Conservation (phyloP, 2,113 vertebrate genomes). For the Gulo gulo region DNA sequence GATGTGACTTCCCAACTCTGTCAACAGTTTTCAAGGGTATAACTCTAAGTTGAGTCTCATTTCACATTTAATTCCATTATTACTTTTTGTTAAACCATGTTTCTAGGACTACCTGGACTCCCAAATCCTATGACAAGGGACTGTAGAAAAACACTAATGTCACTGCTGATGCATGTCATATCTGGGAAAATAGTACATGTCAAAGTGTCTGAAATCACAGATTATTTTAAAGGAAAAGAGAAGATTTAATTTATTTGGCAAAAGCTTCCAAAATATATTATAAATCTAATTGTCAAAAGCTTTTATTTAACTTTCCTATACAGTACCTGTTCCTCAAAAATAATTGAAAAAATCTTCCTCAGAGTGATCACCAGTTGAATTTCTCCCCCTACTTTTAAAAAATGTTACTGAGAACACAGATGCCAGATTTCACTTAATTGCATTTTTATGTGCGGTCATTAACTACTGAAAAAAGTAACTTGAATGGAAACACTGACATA, state of each 20-base stretch:
- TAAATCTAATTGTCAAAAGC: slow-evolving; percentile 75
- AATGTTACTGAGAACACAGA: slow-evolving; percentile 77
- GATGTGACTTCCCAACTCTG: not conserved
- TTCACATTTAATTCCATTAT: slow-evolving; percentile 32
- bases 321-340: slow-evolving; percentile 75
- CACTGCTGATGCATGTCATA: not conserved
- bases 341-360: slow-evolving; percentile 76
- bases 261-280: slow-evolving; percentile 69
- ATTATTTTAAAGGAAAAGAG: slow-evolving; percentile 40
- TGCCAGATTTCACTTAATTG: slow-evolving; percentile 85
- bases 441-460: slow-evolving; percentile 83
- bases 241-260: slow-evolving; percentile 50
- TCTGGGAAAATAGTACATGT: not conserved
- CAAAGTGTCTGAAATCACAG: slow-evolving; percentile 15
- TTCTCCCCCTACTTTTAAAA: slow-evolving; percentile 62
- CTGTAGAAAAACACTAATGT: not conserved
- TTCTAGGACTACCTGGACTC: not conserved
- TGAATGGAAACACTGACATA: slow-evolving; percentile 87
- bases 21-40: not conserved
- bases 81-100: not conserved
- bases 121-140: not conserved
- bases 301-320: slow-evolving; percentile 74
- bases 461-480: slow-evolving; percentile 79
- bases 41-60: not conserved
- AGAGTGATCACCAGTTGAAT: slow-evolving; percentile 77